Percentiles rank a stretch among this genome's conserved stretches.
Evolutionary conservation across 2,797 vertebrate species (phyloP).

Genomic region (Alca torda): DNA sequence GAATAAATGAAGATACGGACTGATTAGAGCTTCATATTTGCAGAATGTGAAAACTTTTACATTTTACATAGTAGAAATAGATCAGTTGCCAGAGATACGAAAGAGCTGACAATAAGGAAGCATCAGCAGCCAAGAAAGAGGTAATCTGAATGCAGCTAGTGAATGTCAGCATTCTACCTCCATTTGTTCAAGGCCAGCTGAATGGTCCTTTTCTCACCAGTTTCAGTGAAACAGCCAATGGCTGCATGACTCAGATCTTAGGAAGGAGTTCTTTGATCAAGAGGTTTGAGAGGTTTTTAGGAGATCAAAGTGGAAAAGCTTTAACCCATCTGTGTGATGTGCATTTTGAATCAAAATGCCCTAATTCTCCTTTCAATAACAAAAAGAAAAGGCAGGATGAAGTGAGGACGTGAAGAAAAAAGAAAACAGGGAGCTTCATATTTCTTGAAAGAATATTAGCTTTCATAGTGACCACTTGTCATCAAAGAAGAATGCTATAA

Average conservation of each 20-base stretch:
- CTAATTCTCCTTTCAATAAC: constrained; percentile 27
- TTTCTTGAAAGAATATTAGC: not conserved
- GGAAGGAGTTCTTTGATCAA: constrained; percentile 36
- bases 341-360: constrained; percentile 41
- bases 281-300: constrained; percentile 18
- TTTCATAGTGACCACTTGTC: not conserved
- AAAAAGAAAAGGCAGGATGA: not conserved
- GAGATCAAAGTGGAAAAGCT: constrained; percentile 51
- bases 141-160: not conserved
- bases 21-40: not conserved
- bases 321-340: constrained; percentile 27
- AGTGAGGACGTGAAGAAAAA: not conserved
- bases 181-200: not conserved
- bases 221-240: not conserved
- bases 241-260: not conserved
- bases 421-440: not conserved
- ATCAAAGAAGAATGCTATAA: not conserved
- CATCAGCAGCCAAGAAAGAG: not conserved
- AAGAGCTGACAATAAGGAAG: not conserved
- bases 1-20: not conserved
- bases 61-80: not conserved
- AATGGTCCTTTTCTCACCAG: not conserved
- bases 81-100: not conserved
- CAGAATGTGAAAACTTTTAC: not conserved
- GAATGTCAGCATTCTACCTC: not conserved